Conservation (phyloP, 2,888 invertebrate genomes). For the Anthophora plumipes region DNA sequence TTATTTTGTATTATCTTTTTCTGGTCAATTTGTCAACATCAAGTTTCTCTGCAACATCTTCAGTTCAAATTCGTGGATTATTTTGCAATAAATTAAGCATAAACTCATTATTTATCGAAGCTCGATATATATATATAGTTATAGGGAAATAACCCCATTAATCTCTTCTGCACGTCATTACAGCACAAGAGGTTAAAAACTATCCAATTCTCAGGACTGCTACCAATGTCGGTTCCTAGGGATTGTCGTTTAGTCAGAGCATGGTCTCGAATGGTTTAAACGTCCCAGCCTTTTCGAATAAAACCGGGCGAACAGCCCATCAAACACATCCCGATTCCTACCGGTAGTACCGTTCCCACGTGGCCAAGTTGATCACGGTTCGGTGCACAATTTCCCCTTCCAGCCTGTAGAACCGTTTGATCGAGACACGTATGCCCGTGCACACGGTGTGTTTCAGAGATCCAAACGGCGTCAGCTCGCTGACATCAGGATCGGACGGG, state of each 20-base stretch:
- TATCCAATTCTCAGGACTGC: no score
- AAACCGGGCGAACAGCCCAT: not conserved
- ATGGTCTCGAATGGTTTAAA: not conserved
- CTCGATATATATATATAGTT: no score
- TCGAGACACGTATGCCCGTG: conserved; percentile 19
- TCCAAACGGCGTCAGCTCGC: conserved; percentile 87
- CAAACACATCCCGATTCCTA: not conserved
- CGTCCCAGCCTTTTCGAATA: not conserved
- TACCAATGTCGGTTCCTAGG: no score
- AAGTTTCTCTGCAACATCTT: no score
- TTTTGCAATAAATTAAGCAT: no score
- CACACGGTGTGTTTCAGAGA: conserved; percentile 86
- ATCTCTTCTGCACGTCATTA: no score
- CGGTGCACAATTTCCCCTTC: conserved; percentile 6
- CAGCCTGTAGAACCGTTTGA: not conserved
- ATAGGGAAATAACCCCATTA: no score
- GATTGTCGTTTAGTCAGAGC: not conserved
- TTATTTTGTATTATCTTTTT: no score
- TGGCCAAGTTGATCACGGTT: conserved; percentile 5
- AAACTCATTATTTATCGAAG: no score
- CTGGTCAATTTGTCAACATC: no score
- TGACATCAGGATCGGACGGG: conserved; percentile 81
- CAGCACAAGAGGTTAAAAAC: no score
- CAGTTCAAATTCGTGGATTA: no score
- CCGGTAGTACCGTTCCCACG: not conserved